Percentiles rank a stretch among this genome's conserved stretches.
Evolutionary conservation across 2,888 invertebrate species (phyloP).

Genomic region (Apotomis betuletana): DNA sequence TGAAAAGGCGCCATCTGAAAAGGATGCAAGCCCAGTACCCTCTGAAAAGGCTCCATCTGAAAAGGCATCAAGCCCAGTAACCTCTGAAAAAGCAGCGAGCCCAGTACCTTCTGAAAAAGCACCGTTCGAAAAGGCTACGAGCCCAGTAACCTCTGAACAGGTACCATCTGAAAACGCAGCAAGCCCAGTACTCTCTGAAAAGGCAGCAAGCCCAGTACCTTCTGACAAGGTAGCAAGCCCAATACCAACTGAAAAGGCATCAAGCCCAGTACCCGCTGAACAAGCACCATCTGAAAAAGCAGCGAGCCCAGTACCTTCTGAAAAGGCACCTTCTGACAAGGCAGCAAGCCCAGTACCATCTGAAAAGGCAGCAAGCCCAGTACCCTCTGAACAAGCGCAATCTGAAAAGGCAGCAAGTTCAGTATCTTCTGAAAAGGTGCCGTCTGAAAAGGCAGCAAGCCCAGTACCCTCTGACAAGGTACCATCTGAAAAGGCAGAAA

Average conservation of each 20-base stretch:
- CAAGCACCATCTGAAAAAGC: constrained; percentile 7
- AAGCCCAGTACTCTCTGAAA: too few species aligned
- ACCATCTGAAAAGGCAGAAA: too few species aligned
- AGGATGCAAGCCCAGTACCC: constrained; percentile 15
- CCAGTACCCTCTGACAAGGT: too few species aligned
- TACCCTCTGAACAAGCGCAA: background rate
- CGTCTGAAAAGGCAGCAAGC: too few species aligned
- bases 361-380: constrained; percentile 35
- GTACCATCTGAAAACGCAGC: too few species aligned
- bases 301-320: constrained; percentile 32
- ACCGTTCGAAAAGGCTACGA: background rate
- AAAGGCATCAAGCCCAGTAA: constrained; percentile 23
- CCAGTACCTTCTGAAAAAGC: constrained; percentile 4
- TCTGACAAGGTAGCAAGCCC: too few species aligned
- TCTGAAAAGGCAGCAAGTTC: constrained; percentile 3
- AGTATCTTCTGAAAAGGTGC: background rate
- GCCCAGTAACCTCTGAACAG: background rate
- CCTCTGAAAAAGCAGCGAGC: constrained; percentile 15
- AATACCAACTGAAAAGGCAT: background rate
- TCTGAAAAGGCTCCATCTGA: constrained; percentile 37
- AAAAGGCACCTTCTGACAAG: constrained; percentile 9
- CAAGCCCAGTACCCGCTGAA: constrained; percentile 3
- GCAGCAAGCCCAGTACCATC: constrained; percentile 3
- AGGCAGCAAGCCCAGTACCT: too few species aligned
- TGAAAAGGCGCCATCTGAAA: background rate